Conservation (phyloP, 2,113 vertebrate genomes). For the Mus spicilegus region DNA sequence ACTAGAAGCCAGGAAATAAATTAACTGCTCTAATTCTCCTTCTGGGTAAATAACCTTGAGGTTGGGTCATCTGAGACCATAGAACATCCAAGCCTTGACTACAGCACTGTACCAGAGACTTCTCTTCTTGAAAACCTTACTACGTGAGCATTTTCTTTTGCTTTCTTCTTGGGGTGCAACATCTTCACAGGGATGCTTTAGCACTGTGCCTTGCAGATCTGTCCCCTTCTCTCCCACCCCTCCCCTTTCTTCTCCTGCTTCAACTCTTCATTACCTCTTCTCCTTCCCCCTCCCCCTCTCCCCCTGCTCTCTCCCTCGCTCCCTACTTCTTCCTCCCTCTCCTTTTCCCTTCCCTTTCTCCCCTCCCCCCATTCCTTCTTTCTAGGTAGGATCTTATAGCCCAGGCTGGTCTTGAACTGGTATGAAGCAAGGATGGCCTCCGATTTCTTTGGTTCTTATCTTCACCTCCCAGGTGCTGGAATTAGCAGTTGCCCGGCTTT, state of each 20-base stretch:
- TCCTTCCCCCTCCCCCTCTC: too few relatives aligned
- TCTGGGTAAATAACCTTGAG: neutral
- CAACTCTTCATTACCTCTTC: neutral
- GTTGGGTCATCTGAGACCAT: neutral
- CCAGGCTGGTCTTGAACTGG: neutral
- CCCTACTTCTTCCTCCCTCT: too few relatives aligned
- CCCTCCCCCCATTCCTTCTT: too few relatives aligned
- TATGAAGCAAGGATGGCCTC: neutral
- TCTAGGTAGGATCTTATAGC: neutral
- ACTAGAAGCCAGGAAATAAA: neutral
- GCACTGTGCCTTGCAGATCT: neutral
- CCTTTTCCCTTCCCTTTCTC: neutral
- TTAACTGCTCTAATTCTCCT: neutral
- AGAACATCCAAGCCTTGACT: neutral
- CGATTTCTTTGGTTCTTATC: neutral
- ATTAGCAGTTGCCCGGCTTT: too few relatives aligned
- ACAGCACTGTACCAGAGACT: neutral
- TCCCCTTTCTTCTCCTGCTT: neutral
- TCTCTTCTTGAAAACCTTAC: conserved; percentile 31
- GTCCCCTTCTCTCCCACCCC: neutral
- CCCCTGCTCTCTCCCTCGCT: neutral
- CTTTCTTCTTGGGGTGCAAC: neutral
- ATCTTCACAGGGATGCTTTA: too few relatives aligned
- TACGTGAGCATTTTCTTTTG: neutral
- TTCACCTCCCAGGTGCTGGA: neutral